Evolutionary conservation across 2,888 invertebrate genomes (phyloP).

Genomic region (Leistus spinibarbis): DNA sequence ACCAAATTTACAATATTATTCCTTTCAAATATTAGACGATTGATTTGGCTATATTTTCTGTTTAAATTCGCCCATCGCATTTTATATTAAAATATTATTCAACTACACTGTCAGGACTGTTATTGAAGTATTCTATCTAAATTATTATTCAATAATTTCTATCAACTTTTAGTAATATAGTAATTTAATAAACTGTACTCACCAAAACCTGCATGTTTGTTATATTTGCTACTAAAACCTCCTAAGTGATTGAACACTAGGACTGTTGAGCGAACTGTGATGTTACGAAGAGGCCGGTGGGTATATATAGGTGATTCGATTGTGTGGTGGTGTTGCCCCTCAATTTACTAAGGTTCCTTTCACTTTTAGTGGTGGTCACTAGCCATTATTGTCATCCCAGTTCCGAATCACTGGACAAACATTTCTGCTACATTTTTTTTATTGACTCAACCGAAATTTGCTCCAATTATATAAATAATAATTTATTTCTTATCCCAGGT

Average conservation of each 20-base stretch:
- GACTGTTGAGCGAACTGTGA: slow-evolving; percentile 42
- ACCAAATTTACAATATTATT: slow-evolving; percentile 41
- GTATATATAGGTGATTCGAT: slow-evolving; percentile 39
- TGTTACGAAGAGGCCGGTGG: slow-evolving; percentile 25
- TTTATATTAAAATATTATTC: neutral
- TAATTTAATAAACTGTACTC: slow-evolving; percentile 17
- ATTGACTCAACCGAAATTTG: neutral
- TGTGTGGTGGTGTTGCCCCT: neutral
- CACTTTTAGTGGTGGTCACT: slow-evolving; percentile 17
- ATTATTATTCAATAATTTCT: neutral
- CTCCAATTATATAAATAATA: too few species aligned
- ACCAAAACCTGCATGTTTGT: slow-evolving; percentile 41
- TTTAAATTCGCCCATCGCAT: too few species aligned
- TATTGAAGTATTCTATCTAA: neutral
- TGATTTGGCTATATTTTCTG: too few species aligned
- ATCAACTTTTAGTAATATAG: neutral
- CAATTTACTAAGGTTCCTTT: slow-evolving; percentile 35
- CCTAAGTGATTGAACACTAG: slow-evolving; percentile 41
- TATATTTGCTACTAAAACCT: slow-evolving; percentile 38
- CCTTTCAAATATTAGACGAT: neutral
- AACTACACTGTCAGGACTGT: neutral
- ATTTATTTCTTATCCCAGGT: too few species aligned
- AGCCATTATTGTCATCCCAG: neutral
- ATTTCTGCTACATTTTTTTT: neutral
- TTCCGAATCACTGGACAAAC: neutral